Conservation (phyloP, 1,140 invertebrate species). For the Phymastichus coffea region DNA sequence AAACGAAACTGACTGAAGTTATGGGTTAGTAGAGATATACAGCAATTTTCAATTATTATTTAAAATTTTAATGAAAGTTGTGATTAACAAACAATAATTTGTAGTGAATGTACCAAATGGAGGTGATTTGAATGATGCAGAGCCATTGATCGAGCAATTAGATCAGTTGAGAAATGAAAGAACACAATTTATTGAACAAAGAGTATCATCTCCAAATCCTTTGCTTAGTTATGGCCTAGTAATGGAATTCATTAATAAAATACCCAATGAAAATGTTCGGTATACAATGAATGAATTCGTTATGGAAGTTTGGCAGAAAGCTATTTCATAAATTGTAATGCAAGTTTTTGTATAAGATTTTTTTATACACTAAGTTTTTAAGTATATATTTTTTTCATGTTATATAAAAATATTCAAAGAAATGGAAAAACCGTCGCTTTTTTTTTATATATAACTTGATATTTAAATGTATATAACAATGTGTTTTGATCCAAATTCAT, state of each 20-base stretch:
- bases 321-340: slow-evolving; percentile 5
- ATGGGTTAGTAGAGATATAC: slow-evolving; percentile 31
- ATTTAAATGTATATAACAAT: no score
- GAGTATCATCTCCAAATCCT: slow-evolving; percentile 43
- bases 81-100: no score
- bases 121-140: no score
- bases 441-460: no score
- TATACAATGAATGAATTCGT: neutral
- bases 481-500: no score
- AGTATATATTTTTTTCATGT: neutral
- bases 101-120: no score
- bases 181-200: slow-evolving; percentile 37
- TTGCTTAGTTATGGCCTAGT: slow-evolving; percentile 37
- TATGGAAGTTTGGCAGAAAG: slow-evolving; percentile 26
- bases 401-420: no score
- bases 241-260: slow-evolving; percentile 37
- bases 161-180: slow-evolving; percentile 37
- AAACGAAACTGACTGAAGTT: slow-evolving; percentile 29
- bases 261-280: slow-evolving; percentile 29
- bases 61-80: neutral
- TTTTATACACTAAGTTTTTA: neutral
- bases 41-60: no score
- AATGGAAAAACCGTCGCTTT: no score
- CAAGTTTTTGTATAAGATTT: neutral
- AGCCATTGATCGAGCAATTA: slow-evolving; percentile 32